These are phyloP conservation scores for Spisula solida DNA, from an alignment of 2,888 invertebrate species.

Conservation along the genomic window DNA sequence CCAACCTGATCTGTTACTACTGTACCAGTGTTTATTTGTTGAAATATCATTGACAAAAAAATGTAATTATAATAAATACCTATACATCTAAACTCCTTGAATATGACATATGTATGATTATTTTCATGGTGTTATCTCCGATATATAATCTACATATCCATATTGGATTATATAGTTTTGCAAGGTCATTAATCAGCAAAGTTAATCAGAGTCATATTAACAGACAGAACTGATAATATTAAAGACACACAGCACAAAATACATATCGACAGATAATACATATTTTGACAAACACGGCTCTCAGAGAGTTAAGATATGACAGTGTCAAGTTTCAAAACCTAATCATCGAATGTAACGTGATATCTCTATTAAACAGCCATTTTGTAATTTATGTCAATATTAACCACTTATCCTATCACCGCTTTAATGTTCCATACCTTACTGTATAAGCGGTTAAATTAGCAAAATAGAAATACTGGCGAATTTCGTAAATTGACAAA, in stretches of 20 bases:
- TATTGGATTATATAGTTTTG: background rate
- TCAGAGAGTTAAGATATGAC: background rate
- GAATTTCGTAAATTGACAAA: too few species aligned
- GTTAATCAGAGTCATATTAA: background rate
- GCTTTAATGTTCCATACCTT: background rate
- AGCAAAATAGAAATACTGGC: too few species aligned
- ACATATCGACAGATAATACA: conserved; percentile 5
- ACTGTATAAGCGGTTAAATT: too few species aligned
- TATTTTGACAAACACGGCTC: conserved; percentile 16
- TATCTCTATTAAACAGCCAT: background rate
- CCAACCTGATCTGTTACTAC: too few species aligned
- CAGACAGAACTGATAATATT: background rate
- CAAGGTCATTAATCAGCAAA: conserved; percentile 3
- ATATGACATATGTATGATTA: background rate
- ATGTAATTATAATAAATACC: background rate
- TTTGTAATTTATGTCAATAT: conserved; percentile 11
- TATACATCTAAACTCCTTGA: background rate
- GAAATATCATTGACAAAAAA: background rate
- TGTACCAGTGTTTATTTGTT: background rate
- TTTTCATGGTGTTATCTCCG: background rate
- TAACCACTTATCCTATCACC: background rate
- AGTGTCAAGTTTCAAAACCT: conserved; percentile 3
- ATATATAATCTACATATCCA: background rate
- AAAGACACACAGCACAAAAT: background rate
- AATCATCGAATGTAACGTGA: background rate